Base-by-base conservation (phyloP, 2,113 vertebrate genomes). In the Sceloporus undulatus region DNA sequence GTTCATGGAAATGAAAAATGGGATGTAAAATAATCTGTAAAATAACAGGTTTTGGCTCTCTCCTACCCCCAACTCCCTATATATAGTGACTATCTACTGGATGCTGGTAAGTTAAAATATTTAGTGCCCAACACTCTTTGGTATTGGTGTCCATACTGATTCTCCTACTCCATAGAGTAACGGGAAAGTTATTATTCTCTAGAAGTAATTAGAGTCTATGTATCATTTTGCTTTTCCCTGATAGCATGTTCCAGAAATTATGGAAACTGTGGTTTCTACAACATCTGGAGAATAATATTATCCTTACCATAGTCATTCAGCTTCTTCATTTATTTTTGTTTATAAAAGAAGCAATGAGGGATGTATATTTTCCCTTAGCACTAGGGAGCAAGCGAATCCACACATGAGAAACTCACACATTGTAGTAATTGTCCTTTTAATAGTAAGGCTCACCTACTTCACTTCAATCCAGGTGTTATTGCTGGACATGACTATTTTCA, bases 21-120 rank as follows among this genome's bases (percentile, higher is more conserved):
- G 92, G 91, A 90, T 91, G 92, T 93, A 91, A 89, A 91, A 71
- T 11, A 85, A 34, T 76, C 90, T 83, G 16, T 6, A 90, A 90
- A 93, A 88, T 40, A 82, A 84, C 54, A 1, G 9, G 16, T 11
- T 29, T 34, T 59, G 6, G 27, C 29, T 66, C 38, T 52, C 27
- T 62, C 59, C 18, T 3, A 18, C 59, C 4, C 11, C 2, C 56
- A 1, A 6, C 56, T 4, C 11, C 59, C 13, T 16, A 62, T 62
- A 62, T 14, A 62, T 62, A 19, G 59, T 62, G 13, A 62, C 18
- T 62, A 62, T 62, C 59, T 14, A 62, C 59, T 62, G 18, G 4
- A 14, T 62, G 59, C 59, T 62, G 59, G 59, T 14, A 62, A 62
- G 48, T 48, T 48, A 48, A 48, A 48, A 14, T 62, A 62, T 62